These are phyloP conservation scores for Tyria jacobaeae DNA, from an alignment of 2,888 invertebrate species.

Conservation along the genomic window DNA sequence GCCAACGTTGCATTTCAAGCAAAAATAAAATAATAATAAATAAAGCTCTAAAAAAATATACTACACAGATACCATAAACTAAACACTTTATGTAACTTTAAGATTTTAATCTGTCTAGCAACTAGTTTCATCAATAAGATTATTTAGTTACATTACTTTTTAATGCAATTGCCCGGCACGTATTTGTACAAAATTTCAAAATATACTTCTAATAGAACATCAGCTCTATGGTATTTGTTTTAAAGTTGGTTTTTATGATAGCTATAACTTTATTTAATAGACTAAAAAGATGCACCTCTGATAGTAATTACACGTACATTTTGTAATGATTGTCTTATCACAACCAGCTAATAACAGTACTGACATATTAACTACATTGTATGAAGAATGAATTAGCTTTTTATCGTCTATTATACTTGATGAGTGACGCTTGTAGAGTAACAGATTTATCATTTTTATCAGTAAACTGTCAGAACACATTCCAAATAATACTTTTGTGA, in stretches of 20 bases:
- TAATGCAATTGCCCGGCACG: neutral
- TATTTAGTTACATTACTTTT: neutral
- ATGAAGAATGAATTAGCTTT: neutral
- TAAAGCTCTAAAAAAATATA: neutral
- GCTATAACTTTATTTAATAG: neutral
- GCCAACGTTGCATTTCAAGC: neutral
- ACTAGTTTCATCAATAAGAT: neutral
- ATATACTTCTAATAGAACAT: neutral
- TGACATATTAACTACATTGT: neutral
- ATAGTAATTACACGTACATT: conserved; percentile 6
- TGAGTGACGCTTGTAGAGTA: neutral
- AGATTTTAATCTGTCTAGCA: conserved; percentile 3
- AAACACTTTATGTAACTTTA: conserved; percentile 6
- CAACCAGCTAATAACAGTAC: neutral
- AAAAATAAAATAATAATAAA: neutral
- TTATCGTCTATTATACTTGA: neutral
- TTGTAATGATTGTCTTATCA: conserved; percentile 8
- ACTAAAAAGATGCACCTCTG: neutral
- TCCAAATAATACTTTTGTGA: neutral
- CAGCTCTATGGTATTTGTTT: neutral
- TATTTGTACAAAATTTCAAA: neutral
- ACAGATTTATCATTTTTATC: neutral
- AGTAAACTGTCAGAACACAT: neutral
- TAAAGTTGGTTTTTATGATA: neutral
- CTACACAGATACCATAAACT: neutral